Evolutionary conservation across 64 coral and sea anemone genomes (phyloP), one percentile per base, ranked within the genome.

Genomic region (Dendronephthya gigantea): DNA sequence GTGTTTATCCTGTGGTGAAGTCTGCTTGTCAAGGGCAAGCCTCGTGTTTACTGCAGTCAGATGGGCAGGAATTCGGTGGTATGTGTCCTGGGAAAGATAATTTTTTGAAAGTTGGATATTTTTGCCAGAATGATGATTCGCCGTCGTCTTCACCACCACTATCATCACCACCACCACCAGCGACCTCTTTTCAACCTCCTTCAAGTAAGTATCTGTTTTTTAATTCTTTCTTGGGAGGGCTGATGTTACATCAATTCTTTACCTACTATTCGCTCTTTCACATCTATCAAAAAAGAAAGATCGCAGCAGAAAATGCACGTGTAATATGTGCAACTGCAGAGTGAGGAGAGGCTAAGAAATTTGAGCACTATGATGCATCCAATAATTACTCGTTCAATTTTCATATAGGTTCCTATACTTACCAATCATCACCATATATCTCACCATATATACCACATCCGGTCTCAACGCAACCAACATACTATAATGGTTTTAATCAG

Each of bases 371-470:
- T n/a, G n/a, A n/a, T n/a, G n/a, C n/a, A n/a, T n/a, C n/a, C n/a
- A n/a, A n/a, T n/a, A n/a, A n/a, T n/a, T n/a, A n/a, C n/a, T n/a
- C n/a, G n/a, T n/a, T n/a, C 41, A 45, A 6, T 62, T 22, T 62
- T 62, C 25, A 19, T 27, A 62, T n/a, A 62, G 55, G 55, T 62
- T n/a, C 55, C 19, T 62, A 62, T 62, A 22, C 19, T 23, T 62
- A 62, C 25, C 72, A 79, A 39, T 1, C 72, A 1, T n/a, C n/a
- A n/a, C n/a, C n/a, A n/a, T n/a, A n/a, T n/a, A n/a, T n/a, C 41
- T 79, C 72, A 16, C 72, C 72, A 79, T 79, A 79, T 79, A 79
- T 79, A 4, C 72, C 72, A 34, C 72, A 79, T 79, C 72, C 72
- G 0, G 11, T 79, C 9, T 79, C 72, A 79, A 34, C 30, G 27